Base-by-base conservation (phyloP, 2,888 invertebrate species). In the Pterostichus niger region DNA sequence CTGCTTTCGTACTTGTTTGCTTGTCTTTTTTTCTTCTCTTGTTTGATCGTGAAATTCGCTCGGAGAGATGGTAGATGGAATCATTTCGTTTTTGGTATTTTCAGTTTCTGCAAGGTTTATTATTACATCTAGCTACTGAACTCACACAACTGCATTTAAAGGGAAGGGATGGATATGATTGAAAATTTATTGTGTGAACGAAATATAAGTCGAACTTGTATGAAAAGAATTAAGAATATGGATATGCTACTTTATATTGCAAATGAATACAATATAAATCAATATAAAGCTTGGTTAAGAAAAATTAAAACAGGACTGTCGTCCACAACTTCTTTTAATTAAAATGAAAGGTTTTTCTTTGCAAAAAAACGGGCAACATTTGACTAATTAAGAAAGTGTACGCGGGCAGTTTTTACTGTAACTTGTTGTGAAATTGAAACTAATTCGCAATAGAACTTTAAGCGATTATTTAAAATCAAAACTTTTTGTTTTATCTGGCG, bases 381-480 rank as follows among this genome's bases (percentile, higher is more conserved):
- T 40, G 9, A 11, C 75, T 75, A 75, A 75, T 75, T 75, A 75
- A 75, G 52, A 75, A 75, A 73, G 44, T 73, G 46, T 44, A 24
- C 6, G 13, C 31, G 11, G 24, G 1, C 11, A 24, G 31, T 75
- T 75, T 75, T 75, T 75, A 52, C 40, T 40, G 40, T 24, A 40
- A 3, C 40, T 75, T 71, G 46, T 46, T 35, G 35, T 35, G 35
- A 17, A 71, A 71, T 71, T 40, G 56, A 77, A 54, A 61, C 44
- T 78, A 78, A 78, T 78, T 61, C 78, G 44, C 61, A 44, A 46
- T 44, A 56, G 24, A 78, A 78, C 78, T 78, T 56, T 56, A 44
- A 56, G 44, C 35, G 78, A 78, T 61, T 59, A 78, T 78, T 78
- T 78, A 17, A 61, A 61, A 78, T 56, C n/a, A 77, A 77, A 77